Evolutionary conservation across 1,140 invertebrate species (phyloP).

Genomic region (Glossosoma conforme): DNA sequence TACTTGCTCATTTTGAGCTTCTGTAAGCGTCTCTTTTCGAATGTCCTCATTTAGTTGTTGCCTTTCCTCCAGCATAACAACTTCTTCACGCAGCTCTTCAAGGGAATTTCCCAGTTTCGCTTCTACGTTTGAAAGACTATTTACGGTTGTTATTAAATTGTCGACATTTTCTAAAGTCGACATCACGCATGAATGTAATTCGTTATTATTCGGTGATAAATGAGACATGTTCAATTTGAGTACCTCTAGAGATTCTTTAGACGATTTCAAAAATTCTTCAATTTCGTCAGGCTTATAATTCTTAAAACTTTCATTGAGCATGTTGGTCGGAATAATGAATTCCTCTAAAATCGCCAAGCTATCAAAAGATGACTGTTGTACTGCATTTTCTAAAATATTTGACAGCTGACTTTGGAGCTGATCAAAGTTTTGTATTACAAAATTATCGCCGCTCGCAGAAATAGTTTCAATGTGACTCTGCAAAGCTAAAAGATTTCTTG

Average conservation of each 20-base stretch:
- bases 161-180: constrained; percentile 2
- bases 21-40: too few species aligned
- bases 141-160: constrained; percentile 6
- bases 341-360: constrained; percentile 14
- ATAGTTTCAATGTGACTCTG: constrained; percentile 39
- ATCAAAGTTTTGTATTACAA: constrained; percentile 16
- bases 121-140: background rate
- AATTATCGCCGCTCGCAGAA: constrained; percentile 29
- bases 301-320: constrained; percentile 21
- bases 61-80: too few species aligned
- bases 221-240: constrained; percentile 12
- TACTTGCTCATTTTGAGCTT: background rate
- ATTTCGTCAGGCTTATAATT: constrained; percentile 6
- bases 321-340: constrained; percentile 17
- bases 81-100: too few species aligned
- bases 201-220: constrained; percentile 1
- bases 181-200: constrained; percentile 12
- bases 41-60: too few species aligned
- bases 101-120: too few species aligned
- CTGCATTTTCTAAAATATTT: constrained; percentile 45
- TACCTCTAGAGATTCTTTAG: constrained; percentile 10
- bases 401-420: constrained; percentile 38
- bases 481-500: constrained; percentile 46
- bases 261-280: constrained; percentile 6
- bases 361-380: constrained; percentile 28